Base-by-base conservation (phyloP, 2,113 vertebrate genomes). In the Macaca fascicularis region DNA sequence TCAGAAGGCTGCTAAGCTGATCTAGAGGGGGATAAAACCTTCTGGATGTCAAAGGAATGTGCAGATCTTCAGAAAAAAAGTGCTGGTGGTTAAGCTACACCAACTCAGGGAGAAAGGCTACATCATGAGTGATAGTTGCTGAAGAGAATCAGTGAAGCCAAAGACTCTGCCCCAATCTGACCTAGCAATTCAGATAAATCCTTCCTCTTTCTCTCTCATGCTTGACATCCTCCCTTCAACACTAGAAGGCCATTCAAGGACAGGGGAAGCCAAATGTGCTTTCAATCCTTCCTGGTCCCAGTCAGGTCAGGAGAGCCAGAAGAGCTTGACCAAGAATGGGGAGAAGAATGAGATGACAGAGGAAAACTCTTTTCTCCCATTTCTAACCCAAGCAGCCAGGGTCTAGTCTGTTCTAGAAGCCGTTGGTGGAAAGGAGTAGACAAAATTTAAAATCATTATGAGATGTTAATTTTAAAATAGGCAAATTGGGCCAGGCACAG, bases 341-440 rank as follows among this genome's bases (percentile, higher is more conserved):
- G 6, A 90, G 22, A 57, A 13, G 1, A n/a, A 40, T 8, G 7
- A 20, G 4, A 61, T 0, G 10, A 0, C 35, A 78, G 75, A 64
- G 16, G 20, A 79, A 64, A n/a, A 40, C 1, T 38, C 6, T n/a
- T 9, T 20, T 6, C 23, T 45, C 5, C 4, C 1, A 59, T 43
- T 74, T 75, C 48, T 5, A 86, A 32, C 4, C 40, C 72, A 76
- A 61, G 25, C 5, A 69, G 23, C 32, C 19, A 81, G 11, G 22
- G 0, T 50, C 27, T 19, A 48, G 35, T 57, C 45, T 35, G 0
- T 61, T 64, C 1, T 48, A 0, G 9, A 2, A 17, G 5, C 4
- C 59, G 3, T 10, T 57, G 22, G 27, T n/a, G 35, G 10, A 25
- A 30, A 5, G 22, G 35, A 75, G 8, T 17, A 59, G 55, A 78